Percentiles rank a stretch among this genome's conserved stretches.
These are phyloP conservation scores for Neolamprologus tretocephalus DNA, from an alignment of 2,113 vertebrate genomes.

Conservation along the genomic window DNA sequence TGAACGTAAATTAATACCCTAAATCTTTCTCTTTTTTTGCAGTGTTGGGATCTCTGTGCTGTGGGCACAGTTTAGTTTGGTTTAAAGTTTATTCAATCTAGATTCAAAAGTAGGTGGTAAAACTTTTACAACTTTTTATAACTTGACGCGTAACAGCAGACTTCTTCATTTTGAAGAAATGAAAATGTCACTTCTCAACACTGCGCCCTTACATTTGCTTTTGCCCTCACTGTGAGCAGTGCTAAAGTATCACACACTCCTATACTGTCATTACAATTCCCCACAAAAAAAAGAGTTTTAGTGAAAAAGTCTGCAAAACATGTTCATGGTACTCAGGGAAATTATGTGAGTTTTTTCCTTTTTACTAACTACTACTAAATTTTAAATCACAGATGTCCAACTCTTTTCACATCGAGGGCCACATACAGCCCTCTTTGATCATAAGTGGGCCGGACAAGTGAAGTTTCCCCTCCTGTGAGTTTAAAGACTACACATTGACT, in stretches of 20 bases:
- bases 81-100: neutral
- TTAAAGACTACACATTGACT: neutral
- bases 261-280: neutral
- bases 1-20: neutral
- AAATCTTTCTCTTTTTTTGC: neutral
- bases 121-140: neutral
- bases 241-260: neutral
- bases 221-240: neutral
- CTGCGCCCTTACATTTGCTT: neutral
- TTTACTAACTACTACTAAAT: neutral
- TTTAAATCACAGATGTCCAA: neutral
- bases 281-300: neutral
- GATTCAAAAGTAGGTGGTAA: neutral
- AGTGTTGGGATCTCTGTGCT: neutral
- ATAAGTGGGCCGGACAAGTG: neutral
- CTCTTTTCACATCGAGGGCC: neutral
- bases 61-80: neutral
- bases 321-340: neutral
- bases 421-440: neutral
- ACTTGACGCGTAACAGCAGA: neutral
- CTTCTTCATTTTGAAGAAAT: slow-evolving; percentile 13
- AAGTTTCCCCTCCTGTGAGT: neutral
- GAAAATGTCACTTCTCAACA: neutral
- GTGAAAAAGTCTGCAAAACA: neutral
- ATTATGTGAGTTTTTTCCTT: neutral